Conservation (phyloP, 2,888 invertebrate genomes). For the Heliconius sara region DNA sequence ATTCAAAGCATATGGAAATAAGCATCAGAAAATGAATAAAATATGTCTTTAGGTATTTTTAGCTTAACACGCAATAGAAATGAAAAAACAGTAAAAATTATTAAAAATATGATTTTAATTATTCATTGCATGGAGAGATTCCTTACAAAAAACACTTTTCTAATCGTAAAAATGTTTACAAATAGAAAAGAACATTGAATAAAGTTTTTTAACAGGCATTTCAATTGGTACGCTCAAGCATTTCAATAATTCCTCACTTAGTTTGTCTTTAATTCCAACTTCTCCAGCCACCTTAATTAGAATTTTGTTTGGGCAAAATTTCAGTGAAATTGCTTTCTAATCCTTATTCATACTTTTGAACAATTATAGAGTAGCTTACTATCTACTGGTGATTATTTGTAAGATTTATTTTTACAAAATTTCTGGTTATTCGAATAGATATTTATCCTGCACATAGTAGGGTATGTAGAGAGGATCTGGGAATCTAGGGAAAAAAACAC, state of each 20-base stretch:
- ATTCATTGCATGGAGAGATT: too few relatives aligned
- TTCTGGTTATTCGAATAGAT: background rate
- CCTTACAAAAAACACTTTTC: background rate
- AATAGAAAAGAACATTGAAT: background rate
- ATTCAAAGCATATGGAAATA: background rate
- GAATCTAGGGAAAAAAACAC: too few relatives aligned
- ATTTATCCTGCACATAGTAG: background rate
- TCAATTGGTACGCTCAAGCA: background rate
- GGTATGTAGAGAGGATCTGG: too few relatives aligned
- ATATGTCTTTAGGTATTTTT: background rate
- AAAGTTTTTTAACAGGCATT: background rate
- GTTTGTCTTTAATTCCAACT: slow-evolving; percentile 39
- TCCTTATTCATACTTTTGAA: background rate
- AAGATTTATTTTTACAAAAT: background rate
- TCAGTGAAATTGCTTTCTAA: slow-evolving; percentile 21
- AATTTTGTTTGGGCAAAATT: slow-evolving; percentile 31
- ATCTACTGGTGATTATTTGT: background rate
- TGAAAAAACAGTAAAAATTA: background rate
- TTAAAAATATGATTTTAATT: background rate
- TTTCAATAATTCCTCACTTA: slow-evolving; percentile 9
- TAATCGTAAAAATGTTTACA: background rate
- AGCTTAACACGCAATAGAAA: background rate
- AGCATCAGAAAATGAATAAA: background rate
- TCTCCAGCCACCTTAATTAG: slow-evolving; percentile 32
- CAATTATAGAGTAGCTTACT: background rate